Evolutionary conservation across 1,140 invertebrate species (phyloP).

Genomic region (Anoplophora glabripennis): DNA sequence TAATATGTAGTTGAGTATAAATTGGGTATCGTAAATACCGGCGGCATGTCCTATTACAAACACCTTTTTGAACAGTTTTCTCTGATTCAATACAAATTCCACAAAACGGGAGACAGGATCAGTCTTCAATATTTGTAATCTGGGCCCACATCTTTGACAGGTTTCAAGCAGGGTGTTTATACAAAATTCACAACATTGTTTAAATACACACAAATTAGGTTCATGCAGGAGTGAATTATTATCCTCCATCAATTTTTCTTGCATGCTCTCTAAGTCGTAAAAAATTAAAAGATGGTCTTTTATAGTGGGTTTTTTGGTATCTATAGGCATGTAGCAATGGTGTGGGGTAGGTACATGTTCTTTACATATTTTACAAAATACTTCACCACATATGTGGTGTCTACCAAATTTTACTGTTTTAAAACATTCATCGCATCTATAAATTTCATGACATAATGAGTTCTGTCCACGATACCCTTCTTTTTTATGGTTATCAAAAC

Average conservation of each 20-base stretch:
- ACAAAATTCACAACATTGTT: constrained; percentile 9
- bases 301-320: constrained; percentile 2
- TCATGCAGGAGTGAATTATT: not conserved
- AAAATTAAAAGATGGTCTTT: constrained; percentile 10
- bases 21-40: constrained; percentile 1
- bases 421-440: constrained; percentile 5
- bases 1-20: constrained; percentile 10
- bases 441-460: too few species aligned
- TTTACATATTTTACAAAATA: too few species aligned
- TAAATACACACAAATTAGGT: constrained; percentile 3
- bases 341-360: constrained; percentile 1
- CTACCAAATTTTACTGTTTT: too few species aligned
- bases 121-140: constrained; percentile 1
- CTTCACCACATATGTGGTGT: too few species aligned
- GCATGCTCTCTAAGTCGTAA: not conserved
- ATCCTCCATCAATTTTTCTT: not conserved
- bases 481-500: constrained; percentile 14
- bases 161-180: constrained; percentile 1
- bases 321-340: constrained; percentile 12
- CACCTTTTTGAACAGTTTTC: not conserved
- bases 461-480: not conserved
- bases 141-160: constrained; percentile 1
- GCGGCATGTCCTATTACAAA: constrained; percentile 1
- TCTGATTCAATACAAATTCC: not conserved
- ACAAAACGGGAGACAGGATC: not conserved